Base-by-base conservation (phyloP, 2,888 invertebrate genomes). In the Abrostola triplasia region DNA sequence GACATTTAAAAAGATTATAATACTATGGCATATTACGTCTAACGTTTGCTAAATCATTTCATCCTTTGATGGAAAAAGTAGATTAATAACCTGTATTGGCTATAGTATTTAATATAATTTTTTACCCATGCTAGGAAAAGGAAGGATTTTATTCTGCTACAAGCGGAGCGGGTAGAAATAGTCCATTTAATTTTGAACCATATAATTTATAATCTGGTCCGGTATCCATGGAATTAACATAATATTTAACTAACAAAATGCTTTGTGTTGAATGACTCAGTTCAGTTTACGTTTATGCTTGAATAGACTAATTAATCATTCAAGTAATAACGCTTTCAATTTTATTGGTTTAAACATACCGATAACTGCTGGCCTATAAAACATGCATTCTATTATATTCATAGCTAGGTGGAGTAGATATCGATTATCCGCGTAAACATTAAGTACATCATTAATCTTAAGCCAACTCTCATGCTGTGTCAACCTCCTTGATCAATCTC, bases 241-340 rank as follows among this genome's bases (percentile, higher is more conserved):
- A 73, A 69, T 73, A 73, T 73, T 72, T 69, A 52, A 73, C 70
- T 49, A 72, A 73, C 74, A 72, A 72, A 36, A 41, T 60, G 51
- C 73, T 73, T 69, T 64, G 64, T 73, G 64, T 52, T 24, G 51
- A 69, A 56, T 73, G 70, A 73, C 74, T 72, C 71, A 72, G 55
- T 42, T 49, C 56, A 60, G 51, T 73, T 73, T 69, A 69, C 65
- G 70, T 60, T 73, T 69, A 69, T 51, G 54, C 44, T 60, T 37
- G 53, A 73, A 73, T 73, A 59, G 55, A 55, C 60, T 65, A 72
- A 72, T 73, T 73, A 69, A 72, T 72, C 71, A 73, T 72, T 73
- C 69, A 40, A 60, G 60, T 59, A 69, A 71, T 73, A 73, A 73
- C 65, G 70, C 65, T 69, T 69, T 73, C 65, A 52, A 73, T 65